A percentile compares a stretch with the other conserved stretches of the same genome.
phyloP scores from a whole-genome alignment of 2,888 invertebrate species.

The Apamea anceps region DNA sequence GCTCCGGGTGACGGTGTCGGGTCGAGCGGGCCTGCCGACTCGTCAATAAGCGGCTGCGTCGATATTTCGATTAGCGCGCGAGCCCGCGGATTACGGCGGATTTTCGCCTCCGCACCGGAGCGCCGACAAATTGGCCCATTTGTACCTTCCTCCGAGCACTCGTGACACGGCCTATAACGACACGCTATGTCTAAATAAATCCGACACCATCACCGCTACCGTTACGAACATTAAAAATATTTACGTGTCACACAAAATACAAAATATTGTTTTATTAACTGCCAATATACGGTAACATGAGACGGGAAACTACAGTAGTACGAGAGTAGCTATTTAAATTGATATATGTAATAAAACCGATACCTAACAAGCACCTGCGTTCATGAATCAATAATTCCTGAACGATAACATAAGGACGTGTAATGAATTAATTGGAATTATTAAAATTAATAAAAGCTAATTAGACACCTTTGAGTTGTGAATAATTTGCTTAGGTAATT shows the following conservation, averaged over 20 bases:
- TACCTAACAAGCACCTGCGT: slow-evolving; percentile 53
- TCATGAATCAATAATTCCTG: slow-evolving; percentile 41
- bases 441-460: slow-evolving; percentile 37
- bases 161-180: slow-evolving; percentile 63
- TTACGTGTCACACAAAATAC: slow-evolving; percentile 31
- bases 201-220: slow-evolving; percentile 38
- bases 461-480: slow-evolving; percentile 24
- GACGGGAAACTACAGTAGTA: slow-evolving; percentile 34
- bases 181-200: slow-evolving; percentile 60
- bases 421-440: slow-evolving; percentile 26
- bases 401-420: slow-evolving; percentile 27
- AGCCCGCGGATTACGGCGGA: slow-evolving; percentile 87
- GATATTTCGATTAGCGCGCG: slow-evolving; percentile 89
- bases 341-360: slow-evolving; percentile 46
- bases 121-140: slow-evolving; percentile 87
- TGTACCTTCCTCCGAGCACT: slow-evolving; percentile 77
- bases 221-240: slow-evolving; percentile 38
- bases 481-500: slow-evolving; percentile 22
- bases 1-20: slow-evolving; percentile 37
- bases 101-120: slow-evolving; percentile 85
- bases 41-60: slow-evolving; percentile 85
- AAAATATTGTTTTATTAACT: slow-evolving; percentile 40
- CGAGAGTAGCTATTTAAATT: slow-evolving; percentile 48
- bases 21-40: slow-evolving; percentile 54
- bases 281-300: slow-evolving; percentile 44